A percentile compares a stretch with the other conserved stretches of the same genome.
Evolutionary conservation across 2,113 vertebrate genomes (phyloP).

Genomic region (Chinchilla lanigera): DNA sequence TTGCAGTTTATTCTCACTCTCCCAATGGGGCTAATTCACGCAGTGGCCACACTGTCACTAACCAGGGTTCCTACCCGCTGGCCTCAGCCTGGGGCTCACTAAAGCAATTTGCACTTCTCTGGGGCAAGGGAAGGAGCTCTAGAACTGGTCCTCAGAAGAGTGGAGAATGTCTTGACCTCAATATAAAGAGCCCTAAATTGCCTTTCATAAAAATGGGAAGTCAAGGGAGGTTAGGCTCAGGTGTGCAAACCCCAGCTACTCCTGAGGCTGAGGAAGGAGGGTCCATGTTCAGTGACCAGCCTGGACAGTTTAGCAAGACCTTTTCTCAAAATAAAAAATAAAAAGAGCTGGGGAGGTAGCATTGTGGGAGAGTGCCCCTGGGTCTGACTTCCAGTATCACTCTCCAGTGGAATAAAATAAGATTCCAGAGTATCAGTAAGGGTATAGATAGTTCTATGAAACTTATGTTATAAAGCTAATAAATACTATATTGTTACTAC

Average conservation of each 20-base stretch:
- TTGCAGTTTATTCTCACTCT: background rate
- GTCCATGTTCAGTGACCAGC: background rate
- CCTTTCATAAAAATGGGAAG: background rate
- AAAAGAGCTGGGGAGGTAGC: background rate
- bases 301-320: background rate
- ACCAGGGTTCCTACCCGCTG: background rate
- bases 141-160: background rate
- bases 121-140: rapidly evolving
- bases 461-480: background rate
- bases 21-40: background rate
- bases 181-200: background rate
- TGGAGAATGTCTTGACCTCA: background rate
- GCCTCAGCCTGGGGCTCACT: too few relatives aligned
- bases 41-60: background rate
- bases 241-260: background rate
- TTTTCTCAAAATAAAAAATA: background rate
- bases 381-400: background rate
- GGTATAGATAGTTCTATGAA: rapidly evolving
- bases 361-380: background rate
- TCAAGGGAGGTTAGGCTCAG: background rate
- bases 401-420: background rate
- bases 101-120: background rate
- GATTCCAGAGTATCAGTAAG: too few relatives aligned
- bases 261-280: background rate
- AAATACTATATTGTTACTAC: background rate